Conservation (phyloP, 1,140 invertebrate genomes). For the Teleopsis dalmanni region DNA sequence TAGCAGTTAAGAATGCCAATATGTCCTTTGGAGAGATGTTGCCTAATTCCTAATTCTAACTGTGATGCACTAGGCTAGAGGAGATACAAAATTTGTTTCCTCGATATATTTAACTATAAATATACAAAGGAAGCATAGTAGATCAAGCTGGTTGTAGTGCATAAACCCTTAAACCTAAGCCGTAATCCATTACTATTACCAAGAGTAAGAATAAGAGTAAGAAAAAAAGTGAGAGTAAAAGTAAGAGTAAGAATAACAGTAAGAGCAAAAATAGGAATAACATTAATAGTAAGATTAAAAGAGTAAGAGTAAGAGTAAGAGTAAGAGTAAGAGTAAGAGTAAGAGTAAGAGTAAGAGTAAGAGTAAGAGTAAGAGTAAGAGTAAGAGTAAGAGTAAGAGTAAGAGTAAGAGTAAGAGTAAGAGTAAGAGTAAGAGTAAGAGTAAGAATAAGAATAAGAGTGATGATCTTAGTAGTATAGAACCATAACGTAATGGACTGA, state of each 20-base stretch:
- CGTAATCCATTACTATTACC: no score
- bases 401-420: neutral
- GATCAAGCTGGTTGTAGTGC: no score
- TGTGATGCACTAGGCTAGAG: no score
- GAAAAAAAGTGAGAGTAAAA: neutral
- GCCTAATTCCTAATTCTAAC: no score
- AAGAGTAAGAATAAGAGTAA: neutral
- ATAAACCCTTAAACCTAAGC: no score
- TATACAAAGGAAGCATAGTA: no score
- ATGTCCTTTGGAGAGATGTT: no score
- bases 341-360: neutral
- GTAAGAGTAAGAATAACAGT: neutral
- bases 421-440: neutral
- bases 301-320: neutral
- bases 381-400: neutral
- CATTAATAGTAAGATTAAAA: neutral
- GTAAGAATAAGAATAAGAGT: neutral
- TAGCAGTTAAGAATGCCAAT: no score
- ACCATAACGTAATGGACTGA: neutral
- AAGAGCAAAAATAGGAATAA: neutral
- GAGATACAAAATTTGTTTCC: no score
- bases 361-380: neutral
- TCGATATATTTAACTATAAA: no score
- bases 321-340: neutral
- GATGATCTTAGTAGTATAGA: neutral